Conservation (phyloP, 2,113 vertebrate species). For the Cygnus atratus region DNA sequence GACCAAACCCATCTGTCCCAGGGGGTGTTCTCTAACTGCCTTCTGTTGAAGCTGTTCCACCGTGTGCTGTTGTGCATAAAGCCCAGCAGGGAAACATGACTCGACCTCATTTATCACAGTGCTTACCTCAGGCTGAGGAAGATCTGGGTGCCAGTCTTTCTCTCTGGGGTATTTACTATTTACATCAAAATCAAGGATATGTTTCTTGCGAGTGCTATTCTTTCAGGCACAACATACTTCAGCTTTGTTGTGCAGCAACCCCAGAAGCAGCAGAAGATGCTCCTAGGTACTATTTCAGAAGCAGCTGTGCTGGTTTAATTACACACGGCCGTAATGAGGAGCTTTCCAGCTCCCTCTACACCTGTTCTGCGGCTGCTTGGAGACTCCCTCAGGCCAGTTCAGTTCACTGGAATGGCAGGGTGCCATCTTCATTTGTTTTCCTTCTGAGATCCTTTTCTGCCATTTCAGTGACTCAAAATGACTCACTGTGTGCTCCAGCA, state of each 20-base stretch:
- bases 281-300: background rate
- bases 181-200: background rate
- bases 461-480: background rate
- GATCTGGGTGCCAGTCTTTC: background rate
- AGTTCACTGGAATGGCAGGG: background rate
- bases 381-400: background rate
- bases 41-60: background rate
- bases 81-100: background rate
- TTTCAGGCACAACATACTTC: background rate
- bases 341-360: background rate
- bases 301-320: background rate
- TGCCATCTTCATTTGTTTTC: background rate
- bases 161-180: background rate
- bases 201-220: background rate
- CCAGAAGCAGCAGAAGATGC: background rate
- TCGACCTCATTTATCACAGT: background rate
- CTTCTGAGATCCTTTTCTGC: background rate
- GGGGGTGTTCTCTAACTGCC: background rate
- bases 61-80: background rate
- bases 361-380: background rate
- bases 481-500: background rate
- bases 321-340: background rate
- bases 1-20: background rate
- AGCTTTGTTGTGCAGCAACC: fast-evolving
- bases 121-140: background rate